A percentile compares a stretch with the other conserved stretches of the same genome.
Conservation (phyloP, 2,797 vertebrate species). For the Semotilus atromaculatus region DNA sequence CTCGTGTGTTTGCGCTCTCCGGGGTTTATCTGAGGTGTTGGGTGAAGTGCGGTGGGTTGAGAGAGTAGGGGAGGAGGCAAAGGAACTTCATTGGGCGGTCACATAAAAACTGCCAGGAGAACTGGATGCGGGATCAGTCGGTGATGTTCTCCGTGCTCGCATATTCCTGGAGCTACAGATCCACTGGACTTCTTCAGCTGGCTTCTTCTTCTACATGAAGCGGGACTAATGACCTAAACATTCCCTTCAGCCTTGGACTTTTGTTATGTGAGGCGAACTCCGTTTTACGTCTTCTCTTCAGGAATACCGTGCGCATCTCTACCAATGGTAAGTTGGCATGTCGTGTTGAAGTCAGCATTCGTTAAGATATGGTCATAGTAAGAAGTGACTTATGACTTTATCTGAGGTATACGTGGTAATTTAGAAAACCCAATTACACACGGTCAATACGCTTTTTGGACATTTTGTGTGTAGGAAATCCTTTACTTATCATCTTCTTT, state of each 20-base stretch:
- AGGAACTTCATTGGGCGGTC: constrained; percentile 79
- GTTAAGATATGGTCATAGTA: not conserved
- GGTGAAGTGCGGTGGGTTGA: constrained; percentile 69
- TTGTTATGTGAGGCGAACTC: constrained; percentile 55
- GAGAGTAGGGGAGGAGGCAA: constrained; percentile 68
- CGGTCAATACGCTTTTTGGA: not conserved
- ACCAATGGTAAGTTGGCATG: constrained; percentile 79
- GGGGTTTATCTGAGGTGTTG: constrained; percentile 65
- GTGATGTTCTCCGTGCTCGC: constrained; percentile 63
- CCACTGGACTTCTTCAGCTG: constrained; percentile 44
- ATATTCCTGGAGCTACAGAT: constrained; percentile 63
- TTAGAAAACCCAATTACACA: too few relatives aligned
- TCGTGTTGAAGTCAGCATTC: not conserved
- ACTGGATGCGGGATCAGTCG: constrained; percentile 79
- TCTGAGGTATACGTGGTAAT: too few relatives aligned
- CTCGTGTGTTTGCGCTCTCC: constrained; percentile 42
- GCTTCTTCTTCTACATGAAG: constrained; percentile 52
- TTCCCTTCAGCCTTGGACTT: constrained; percentile 67
- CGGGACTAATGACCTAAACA: constrained; percentile 73
- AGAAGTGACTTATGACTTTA: not conserved
- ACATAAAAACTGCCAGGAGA: constrained; percentile 80
- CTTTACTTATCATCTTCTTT: not conserved
- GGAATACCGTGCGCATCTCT: constrained; percentile 76
- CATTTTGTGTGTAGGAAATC: constrained; percentile 2
- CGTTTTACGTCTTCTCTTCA: constrained; percentile 64